These are phyloP conservation scores for Coendou prehensilis DNA, from an alignment of 2,797 vertebrate genomes.

Conservation along the genomic window DNA sequence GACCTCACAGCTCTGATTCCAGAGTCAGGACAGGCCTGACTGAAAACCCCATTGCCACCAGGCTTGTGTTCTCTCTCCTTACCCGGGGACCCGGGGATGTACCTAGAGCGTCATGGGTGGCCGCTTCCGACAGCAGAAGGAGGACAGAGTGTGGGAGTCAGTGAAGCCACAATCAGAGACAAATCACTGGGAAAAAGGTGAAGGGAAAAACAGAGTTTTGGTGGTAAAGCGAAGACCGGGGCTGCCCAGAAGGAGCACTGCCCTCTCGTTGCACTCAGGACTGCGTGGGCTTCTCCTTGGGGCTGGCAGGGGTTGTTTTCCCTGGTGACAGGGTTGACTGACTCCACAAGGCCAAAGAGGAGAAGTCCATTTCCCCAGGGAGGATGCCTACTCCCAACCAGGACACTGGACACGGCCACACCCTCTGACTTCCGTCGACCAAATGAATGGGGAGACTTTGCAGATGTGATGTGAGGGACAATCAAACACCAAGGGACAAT, in stretches of 20 bases:
- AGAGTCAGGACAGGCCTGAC: too few relatives aligned
- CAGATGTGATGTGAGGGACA: background rate
- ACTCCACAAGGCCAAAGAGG: background rate
- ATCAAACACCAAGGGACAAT: background rate
- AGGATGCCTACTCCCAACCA: background rate
- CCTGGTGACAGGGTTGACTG: background rate
- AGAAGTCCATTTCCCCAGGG: too few relatives aligned
- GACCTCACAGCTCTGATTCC: background rate
- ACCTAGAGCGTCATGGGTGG: background rate
- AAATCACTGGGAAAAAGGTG: background rate
- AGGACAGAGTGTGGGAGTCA: background rate
- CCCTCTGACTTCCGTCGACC: rapidly evolving
- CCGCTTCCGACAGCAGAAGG: background rate
- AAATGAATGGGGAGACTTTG: rapidly evolving
- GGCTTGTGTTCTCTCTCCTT: background rate
- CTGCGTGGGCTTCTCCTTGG: rapidly evolving
- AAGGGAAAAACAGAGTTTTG: background rate
- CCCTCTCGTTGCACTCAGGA: background rate
- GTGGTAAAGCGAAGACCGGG: background rate
- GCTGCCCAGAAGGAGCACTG: rapidly evolving
- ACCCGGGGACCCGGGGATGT: background rate
- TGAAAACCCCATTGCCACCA: too few relatives aligned
- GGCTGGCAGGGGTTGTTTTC: rapidly evolving
- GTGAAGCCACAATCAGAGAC: background rate
- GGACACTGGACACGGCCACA: rapidly evolving